Evolutionary conservation across 2,888 invertebrate species (phyloP), one percentile per base, ranked within the genome.

Genomic region (Eupithecia abbreviata): DNA sequence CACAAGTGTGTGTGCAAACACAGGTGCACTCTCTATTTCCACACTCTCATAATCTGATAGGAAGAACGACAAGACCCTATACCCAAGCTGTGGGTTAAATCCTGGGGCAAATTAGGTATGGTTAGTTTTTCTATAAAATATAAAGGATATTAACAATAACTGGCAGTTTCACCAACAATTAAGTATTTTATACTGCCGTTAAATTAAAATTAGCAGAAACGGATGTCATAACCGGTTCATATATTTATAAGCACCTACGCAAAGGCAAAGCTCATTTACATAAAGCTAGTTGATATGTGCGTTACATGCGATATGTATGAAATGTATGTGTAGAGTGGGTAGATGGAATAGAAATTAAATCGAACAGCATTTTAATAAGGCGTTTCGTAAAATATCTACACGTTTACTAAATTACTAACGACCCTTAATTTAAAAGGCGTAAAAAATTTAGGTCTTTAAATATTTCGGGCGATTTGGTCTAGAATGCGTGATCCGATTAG

Each of bases 251-350:
- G n/a, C n/a, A 15, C 41, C 42, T 42, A 42, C 66, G 66, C 42
- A 66, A 65, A 66, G 62, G 41, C 66, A 66, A 42, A 67, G 30
- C 49, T 73, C 41, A 67, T 67, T 49, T 73, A 51, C 42, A 67
- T 73, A 73, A 18, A 62, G 4, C 30, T 41, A 66, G n/a, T n/a
- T 42, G 2, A 66, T 65, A 41, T 42, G 30, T 58, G 58, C 18
- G 18, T 58, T 10, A 62, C 30, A 62, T 42, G 42, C 41, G 3
- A 41, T 6, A 65, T 30, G 13, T 65, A 7, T 42, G 1, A 66
- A 66, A 66, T 42, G 15, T 42, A 66, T 15, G 42, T 66, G 42
- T 66, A 42, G 30, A 62, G 30, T 30, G 5, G 66, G 66, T 66
- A 66, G 42, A 42, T 4, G 12, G 12, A 30, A 30, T 30, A 10